These are phyloP conservation scores for Alligator mississippiensis DNA, from an alignment of 2,113 vertebrate species.

Conservation along the genomic window DNA sequence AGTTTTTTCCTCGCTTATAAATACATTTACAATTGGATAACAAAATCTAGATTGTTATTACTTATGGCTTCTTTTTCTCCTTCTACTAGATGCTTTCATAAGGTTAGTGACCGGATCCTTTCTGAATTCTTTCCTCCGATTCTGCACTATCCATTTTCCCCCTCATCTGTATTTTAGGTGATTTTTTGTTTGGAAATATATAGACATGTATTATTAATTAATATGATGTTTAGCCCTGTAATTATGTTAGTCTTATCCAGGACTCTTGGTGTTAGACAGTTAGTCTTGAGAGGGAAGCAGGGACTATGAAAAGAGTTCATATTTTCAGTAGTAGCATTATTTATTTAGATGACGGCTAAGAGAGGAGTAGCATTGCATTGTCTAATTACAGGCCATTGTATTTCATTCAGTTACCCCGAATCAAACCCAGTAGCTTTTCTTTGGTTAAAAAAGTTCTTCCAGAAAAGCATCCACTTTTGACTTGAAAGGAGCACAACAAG, in stretches of 20 bases:
- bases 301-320: background rate
- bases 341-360: background rate
- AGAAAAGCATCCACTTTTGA: background rate
- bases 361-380: background rate
- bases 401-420: background rate
- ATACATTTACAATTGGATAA: background rate
- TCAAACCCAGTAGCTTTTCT: background rate
- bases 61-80: background rate
- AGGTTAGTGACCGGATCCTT: background rate
- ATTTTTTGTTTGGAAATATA: background rate
- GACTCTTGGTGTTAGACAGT: background rate
- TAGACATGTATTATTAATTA: background rate
- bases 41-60: background rate
- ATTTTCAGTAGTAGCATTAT: background rate
- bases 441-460: background rate
- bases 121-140: background rate
- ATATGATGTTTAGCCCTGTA: background rate
- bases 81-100: background rate
- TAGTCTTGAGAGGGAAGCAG: background rate
- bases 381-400: background rate
- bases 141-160: background rate
- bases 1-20: background rate
- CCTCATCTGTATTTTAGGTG: background rate
- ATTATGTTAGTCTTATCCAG: background rate
- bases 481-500: background rate